A percentile compares a stretch with the other conserved stretches of the same genome.
Evolutionary conservation across 2,113 vertebrate species (phyloP).

Genomic region (Pavo muticus): DNA sequence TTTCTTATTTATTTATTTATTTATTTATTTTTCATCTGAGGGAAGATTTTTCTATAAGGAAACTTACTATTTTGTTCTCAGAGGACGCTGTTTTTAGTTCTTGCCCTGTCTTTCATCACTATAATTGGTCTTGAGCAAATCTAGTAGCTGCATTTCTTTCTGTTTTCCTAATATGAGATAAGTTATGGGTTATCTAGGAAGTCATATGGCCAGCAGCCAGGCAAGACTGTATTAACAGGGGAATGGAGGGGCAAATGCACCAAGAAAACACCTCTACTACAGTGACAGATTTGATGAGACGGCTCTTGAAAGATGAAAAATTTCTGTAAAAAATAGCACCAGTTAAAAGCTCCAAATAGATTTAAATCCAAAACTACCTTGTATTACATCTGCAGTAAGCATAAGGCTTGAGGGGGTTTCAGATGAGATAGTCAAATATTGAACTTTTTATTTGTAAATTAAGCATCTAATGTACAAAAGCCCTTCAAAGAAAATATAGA

Average conservation of each 20-base stretch:
- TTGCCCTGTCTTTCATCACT: background rate
- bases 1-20: background rate
- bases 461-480: background rate
- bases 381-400: background rate
- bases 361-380: constrained; percentile 11
- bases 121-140: background rate
- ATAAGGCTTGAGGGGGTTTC: background rate
- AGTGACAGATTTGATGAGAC: background rate
- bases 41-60: background rate
- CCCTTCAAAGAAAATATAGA: background rate
- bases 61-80: background rate
- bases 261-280: background rate
- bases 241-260: background rate
- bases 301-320: background rate
- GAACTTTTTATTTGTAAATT: background rate
- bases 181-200: background rate
- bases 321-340: background rate
- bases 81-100: background rate
- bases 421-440: background rate
- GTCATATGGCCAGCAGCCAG: background rate
- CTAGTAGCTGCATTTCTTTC: background rate
- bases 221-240: background rate
- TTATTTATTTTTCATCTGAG: background rate
- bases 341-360: background rate
- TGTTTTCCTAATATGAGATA: background rate